Evolutionary conservation across 2,113 vertebrate species (phyloP).

Genomic region (Merops nubicus): DNA sequence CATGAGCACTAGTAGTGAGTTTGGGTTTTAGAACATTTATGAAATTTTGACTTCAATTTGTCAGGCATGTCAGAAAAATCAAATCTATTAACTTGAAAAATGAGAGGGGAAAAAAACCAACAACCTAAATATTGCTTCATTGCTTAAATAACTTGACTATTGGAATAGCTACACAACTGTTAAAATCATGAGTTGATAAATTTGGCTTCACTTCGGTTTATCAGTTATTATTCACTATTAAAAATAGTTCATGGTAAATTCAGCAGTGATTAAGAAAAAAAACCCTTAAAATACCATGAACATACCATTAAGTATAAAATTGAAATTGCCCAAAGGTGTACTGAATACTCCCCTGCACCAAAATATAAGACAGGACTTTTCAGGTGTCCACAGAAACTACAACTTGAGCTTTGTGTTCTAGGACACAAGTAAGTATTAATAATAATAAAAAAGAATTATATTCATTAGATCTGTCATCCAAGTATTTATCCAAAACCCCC

Average conservation of each 20-base stretch:
- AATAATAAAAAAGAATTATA: background rate
- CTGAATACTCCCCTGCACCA: background rate
- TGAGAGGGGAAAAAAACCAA: background rate
- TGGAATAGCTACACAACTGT: background rate
- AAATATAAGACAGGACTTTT: background rate
- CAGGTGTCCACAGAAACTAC: background rate
- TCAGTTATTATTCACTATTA: background rate
- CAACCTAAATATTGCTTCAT: background rate
- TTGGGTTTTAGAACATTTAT: background rate
- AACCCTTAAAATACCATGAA: background rate
- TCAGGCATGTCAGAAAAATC: background rate
- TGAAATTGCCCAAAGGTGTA: background rate
- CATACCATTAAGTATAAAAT: background rate
- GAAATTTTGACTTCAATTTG: background rate
- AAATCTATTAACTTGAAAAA: background rate
- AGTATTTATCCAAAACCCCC: background rate
- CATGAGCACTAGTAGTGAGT: background rate
- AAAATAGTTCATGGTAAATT: background rate
- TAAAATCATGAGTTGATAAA: background rate
- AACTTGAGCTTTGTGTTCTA: background rate
- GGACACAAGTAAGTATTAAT: background rate
- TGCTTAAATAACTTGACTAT: background rate
- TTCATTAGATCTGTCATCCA: background rate
- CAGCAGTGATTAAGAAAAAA: background rate
- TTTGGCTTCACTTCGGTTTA: background rate